Base-by-base conservation (phyloP, 2,113 vertebrate species). In the Colius striatus region DNA sequence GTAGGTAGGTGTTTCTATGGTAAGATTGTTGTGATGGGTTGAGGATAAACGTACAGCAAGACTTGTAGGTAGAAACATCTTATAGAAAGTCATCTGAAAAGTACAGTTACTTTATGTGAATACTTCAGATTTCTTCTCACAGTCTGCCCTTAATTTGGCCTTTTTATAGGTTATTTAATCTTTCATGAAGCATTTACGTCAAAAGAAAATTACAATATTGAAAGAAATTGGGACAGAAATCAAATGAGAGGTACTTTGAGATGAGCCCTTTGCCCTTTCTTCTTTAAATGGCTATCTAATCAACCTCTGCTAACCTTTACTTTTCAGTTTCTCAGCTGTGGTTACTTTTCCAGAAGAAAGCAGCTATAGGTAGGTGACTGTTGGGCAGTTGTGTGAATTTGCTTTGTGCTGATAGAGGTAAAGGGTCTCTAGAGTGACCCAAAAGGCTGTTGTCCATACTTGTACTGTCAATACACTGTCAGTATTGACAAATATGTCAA, bases 401-500 rank as follows among this genome's bases (percentile, higher is more conserved):
- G 88, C 80, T 65, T 19, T 65, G 72, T 61, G 75, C 43, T 57
- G 32, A 25, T 12, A 8, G 48, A 72, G 45, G 21, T 55, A 76
- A 2, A 89, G 90, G 80, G 19, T 13, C 63, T 67, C 65, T 11
- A 3, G 65, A 10, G 7, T 23, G 84, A 76, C 87, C 84, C 63
- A 13, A 3, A 36, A 51, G 66, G 73, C 65, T 65, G 25, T 2
- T 2, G 1, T n/a, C 62, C 2, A 0, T 3, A 0, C 38, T 41
- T 41, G 38, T 41, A 41, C 38, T 41, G 38, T 41, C 38, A 41
- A 41, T 41, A 41, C 12, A 41, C 38, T 41, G 38, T 41, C 38
- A 41, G 12, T 41, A 41, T 41, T 41, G 38, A 41, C 38, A 41
- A 41, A 41, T 41, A 12, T 25, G 55, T 34, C 36, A 17, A 6